phyloP scores from a whole-genome alignment of 1,140 invertebrate genomes.

The Euborellia annulipes region DNA sequence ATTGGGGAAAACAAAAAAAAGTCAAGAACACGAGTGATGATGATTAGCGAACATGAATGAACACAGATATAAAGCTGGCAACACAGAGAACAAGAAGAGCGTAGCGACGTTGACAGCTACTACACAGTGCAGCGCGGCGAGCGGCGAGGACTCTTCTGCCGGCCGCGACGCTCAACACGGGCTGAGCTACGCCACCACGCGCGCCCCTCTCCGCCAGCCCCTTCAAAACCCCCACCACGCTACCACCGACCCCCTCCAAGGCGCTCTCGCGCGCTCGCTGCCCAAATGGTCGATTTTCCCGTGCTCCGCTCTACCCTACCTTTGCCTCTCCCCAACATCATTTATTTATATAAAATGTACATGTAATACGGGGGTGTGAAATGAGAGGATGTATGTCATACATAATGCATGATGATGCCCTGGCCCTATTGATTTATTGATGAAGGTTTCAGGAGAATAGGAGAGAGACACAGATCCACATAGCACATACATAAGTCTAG shows the following conservation, averaged over 20 bases:
- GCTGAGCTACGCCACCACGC: slow-evolving; percentile 8
- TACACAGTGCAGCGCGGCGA: slow-evolving; percentile 13
- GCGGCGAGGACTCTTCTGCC: slow-evolving; percentile 9
- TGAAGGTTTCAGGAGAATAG: slow-evolving; percentile 8
- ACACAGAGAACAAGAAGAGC: too few relatives aligned
- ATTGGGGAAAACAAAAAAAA: slow-evolving; percentile 1
- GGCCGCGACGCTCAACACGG: neutral
- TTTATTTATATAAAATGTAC: slow-evolving; percentile 17
- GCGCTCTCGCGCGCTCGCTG: slow-evolving; percentile 2
- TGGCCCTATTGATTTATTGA: slow-evolving; percentile 15
- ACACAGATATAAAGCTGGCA: too few relatives aligned
- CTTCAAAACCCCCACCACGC: slow-evolving; percentile 17
- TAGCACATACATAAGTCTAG: too few relatives aligned
- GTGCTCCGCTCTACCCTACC: slow-evolving; percentile 6
- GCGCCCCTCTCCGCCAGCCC: slow-evolving; percentile 16
- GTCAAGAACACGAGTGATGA: slow-evolving; percentile 2
- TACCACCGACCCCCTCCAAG: slow-evolving; percentile 19
- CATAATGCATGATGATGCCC: slow-evolving; percentile 15
- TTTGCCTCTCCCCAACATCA: slow-evolving; percentile 8
- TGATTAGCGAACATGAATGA: too few relatives aligned
- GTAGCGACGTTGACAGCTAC: slow-evolving; percentile 5
- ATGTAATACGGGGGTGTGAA: slow-evolving; percentile 16
- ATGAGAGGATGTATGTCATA: slow-evolving; percentile 14
- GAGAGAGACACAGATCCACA: neutral
- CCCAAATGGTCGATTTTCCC: slow-evolving; percentile 14